Conservation (phyloP, 2,797 vertebrate species). For the Spinus olivaceus region DNA sequence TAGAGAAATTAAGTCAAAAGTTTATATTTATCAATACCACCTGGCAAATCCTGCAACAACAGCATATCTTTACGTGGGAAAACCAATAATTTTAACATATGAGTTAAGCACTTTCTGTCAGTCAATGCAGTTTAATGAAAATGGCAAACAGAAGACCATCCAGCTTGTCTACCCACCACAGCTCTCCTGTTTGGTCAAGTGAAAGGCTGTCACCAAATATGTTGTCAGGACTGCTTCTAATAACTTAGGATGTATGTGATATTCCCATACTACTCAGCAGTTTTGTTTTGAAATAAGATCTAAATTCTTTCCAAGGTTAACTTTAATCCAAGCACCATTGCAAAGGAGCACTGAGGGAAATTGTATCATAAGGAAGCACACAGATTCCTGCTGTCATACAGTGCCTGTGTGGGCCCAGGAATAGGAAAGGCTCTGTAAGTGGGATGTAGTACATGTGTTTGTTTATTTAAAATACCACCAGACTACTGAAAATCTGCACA, state of each 20-base stretch:
- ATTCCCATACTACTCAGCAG: background rate
- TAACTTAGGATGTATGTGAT: background rate
- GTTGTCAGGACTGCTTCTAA: background rate
- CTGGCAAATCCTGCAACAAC: background rate
- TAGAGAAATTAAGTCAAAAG: background rate
- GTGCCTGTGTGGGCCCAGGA: background rate
- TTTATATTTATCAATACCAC: background rate
- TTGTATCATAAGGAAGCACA: background rate
- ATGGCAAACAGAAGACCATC: background rate
- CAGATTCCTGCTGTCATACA: background rate
- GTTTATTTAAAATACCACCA: background rate
- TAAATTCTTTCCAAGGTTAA: background rate
- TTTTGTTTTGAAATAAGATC: background rate
- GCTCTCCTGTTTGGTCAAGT: background rate
- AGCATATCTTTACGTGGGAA: background rate
- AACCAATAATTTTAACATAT: background rate
- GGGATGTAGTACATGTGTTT: background rate
- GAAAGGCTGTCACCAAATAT: background rate
- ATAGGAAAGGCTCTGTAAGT: background rate
- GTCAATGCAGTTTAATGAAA: background rate
- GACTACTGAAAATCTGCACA: fast-evolving
- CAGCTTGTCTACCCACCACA: background rate
- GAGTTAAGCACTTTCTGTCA: background rate
- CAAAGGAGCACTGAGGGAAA: background rate
- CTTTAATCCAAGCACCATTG: background rate